These are phyloP conservation scores for Camponotus floridanus DNA, from an alignment of 1,140 invertebrate species.

Conservation along the genomic window DNA sequence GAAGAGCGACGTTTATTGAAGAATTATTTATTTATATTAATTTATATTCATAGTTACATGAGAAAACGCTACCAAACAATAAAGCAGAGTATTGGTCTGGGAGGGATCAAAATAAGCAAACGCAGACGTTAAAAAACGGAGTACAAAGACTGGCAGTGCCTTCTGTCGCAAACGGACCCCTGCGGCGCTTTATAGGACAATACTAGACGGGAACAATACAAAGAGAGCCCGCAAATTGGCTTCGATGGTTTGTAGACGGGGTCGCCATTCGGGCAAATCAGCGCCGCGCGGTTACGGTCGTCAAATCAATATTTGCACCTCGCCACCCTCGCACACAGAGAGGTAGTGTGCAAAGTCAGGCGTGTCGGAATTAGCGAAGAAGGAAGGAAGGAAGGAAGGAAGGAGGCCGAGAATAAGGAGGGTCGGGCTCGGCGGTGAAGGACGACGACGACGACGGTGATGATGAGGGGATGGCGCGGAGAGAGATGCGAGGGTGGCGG, in stretches of 20 bases:
- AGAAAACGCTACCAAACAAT: not conserved
- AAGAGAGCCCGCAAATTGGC: conserved; percentile 73
- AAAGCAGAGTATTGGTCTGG: not conserved
- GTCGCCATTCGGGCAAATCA: conserved; percentile 73
- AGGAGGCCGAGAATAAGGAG: conserved; percentile 44
- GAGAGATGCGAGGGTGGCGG: not conserved
- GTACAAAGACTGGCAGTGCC: conserved; percentile 47
- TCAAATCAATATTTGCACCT: conserved; percentile 80
- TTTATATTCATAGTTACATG: not conserved
- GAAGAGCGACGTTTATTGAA: not conserved
- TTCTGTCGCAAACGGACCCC: conserved; percentile 57
- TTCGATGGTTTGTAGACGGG: conserved; percentile 60
- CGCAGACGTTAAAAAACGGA: conserved; percentile 23
- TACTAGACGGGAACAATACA: conserved; percentile 67
- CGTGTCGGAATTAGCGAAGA: conserved; percentile 70
- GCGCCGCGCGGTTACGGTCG: conserved; percentile 71
- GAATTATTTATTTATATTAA: not conserved
- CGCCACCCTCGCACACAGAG: conserved; percentile 57
- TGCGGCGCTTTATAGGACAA: conserved; percentile 54
- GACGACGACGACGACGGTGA: conserved; percentile 22
- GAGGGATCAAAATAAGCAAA: conserved; percentile 35
- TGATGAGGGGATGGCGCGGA: conserved; percentile 9
- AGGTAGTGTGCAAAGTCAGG: conserved; percentile 60
- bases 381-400: conserved; percentile 57
- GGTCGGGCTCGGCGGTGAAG: conserved; percentile 16